A percentile compares a stretch with the other conserved stretches of the same genome.
Conservation (phyloP, 30 jellyfish, hydroid and myxozoan genomes). For the Aurelia sp. region DNA sequence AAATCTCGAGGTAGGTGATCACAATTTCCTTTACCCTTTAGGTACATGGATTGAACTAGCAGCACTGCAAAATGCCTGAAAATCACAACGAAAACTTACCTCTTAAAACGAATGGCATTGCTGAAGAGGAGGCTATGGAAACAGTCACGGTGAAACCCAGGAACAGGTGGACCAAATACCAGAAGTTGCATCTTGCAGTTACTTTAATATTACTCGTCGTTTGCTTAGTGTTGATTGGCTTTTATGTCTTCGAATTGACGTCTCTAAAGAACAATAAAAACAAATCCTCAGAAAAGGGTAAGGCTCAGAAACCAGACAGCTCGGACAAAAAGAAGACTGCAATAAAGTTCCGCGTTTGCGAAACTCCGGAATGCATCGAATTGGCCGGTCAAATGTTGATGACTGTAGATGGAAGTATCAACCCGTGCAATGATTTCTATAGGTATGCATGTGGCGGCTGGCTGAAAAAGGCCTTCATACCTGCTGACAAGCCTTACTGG, state of each 20-base stretch:
- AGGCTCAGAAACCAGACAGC: background rate
- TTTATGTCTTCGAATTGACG: constrained; percentile 45
- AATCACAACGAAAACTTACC: constrained; percentile 52
- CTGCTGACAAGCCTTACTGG: constrained; percentile 45
- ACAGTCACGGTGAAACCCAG: constrained; percentile 48
- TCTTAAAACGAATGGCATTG: constrained; percentile 42
- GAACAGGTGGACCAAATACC: constrained; percentile 62
- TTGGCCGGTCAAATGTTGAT: constrained; percentile 67
- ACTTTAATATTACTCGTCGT: constrained; percentile 49
- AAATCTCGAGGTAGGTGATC: too few species aligned
- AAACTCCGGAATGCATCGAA: constrained; percentile 58
- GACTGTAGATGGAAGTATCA: constrained; percentile 25
- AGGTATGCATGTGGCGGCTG: constrained; percentile 84
- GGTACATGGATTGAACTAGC: constrained; percentile 1
- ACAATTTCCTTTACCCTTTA: background rate
- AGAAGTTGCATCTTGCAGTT: constrained; percentile 56
- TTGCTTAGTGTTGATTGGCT: constrained; percentile 40
- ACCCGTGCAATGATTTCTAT: constrained; percentile 78
- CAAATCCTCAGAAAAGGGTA: background rate
- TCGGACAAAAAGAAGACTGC: background rate
- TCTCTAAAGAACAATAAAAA: background rate
- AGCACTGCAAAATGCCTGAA: constrained; percentile 40
- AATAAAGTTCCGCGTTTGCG: constrained; percentile 25
- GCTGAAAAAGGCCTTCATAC: constrained; percentile 40
- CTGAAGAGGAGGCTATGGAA: constrained; percentile 59